These are phyloP conservation scores for Dinoponera quadriceps DNA, from an alignment of 1,140 invertebrate genomes.

Conservation along the genomic window DNA sequence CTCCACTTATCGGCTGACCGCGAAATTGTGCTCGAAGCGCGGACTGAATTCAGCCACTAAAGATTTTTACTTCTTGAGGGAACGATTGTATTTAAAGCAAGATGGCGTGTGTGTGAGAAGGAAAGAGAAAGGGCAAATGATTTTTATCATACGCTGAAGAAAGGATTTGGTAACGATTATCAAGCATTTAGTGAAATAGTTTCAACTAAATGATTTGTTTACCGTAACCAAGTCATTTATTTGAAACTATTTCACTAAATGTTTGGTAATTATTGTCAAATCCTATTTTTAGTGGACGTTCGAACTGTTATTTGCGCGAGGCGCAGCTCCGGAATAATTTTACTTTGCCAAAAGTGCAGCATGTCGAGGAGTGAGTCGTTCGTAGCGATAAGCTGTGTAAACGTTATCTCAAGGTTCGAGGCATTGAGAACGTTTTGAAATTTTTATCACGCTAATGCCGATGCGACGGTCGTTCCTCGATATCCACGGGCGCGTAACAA, in stretches of 20 bases:
- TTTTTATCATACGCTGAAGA: background rate
- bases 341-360: conserved; percentile 15
- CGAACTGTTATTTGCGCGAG: background rate
- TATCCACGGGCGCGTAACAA: background rate
- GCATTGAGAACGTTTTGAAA: conserved; percentile 15
- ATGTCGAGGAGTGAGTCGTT: background rate
- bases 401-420: conserved; percentile 38
- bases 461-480: background rate
- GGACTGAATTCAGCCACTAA: conserved; percentile 2
- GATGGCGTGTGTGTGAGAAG: no score
- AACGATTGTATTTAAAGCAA: background rate
- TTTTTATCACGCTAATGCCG: conserved; percentile 37
- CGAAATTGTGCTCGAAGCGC: background rate
- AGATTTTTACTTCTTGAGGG: background rate
- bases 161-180: no score
- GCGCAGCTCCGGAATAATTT: background rate
- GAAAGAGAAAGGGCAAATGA: background rate
- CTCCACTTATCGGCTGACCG: conserved; percentile 1
- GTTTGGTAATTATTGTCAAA: no score
- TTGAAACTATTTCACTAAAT: no score
- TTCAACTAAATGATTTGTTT: no score
- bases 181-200: no score
- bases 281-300: no score
- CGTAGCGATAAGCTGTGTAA: conserved; percentile 36
- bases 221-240: no score